Conservation (phyloP, 2,888 invertebrate genomes). For the Plutella xylostella region DNA sequence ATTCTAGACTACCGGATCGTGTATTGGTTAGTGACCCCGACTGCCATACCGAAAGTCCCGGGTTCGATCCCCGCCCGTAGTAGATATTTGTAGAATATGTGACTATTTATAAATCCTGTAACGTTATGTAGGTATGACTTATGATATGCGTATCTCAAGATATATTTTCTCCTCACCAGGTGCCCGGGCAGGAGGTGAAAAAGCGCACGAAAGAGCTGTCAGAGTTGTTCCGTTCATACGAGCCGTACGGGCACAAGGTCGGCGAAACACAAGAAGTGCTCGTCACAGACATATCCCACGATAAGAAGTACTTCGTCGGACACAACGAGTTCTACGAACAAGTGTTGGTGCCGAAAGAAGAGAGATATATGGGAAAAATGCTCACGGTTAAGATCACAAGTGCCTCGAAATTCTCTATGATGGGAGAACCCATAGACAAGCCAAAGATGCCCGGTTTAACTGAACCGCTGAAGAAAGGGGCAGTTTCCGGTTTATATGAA, state of each 20-base stretch:
- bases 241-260: slow-evolving; percentile 79
- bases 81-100: too few relatives aligned
- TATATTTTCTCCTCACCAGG: slow-evolving; percentile 37
- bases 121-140: neutral
- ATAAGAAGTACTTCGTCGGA: slow-evolving; percentile 89
- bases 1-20: too few relatives aligned
- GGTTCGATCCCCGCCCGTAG: too few relatives aligned
- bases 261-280: slow-evolving; percentile 81
- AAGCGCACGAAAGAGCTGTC: slow-evolving; percentile 88
- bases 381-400: slow-evolving; percentile 80
- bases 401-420: slow-evolving; percentile 83
- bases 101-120: neutral
- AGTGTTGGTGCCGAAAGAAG: slow-evolving; percentile 83
- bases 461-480: slow-evolving; percentile 64
- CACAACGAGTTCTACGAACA: slow-evolving; percentile 97
- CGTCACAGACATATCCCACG: slow-evolving; percentile 94
- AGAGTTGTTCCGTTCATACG: slow-evolving; percentile 90
- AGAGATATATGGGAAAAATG: slow-evolving; percentile 84
- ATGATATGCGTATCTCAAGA: neutral
- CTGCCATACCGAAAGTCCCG: too few relatives aligned
- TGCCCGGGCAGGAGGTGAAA: slow-evolving; percentile 90
- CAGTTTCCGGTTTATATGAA: slow-evolving; percentile 60
- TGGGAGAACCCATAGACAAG: slow-evolving; percentile 73
- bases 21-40: too few relatives aligned
- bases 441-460: slow-evolving; percentile 65